Evolutionary conservation across 2,888 invertebrate species (phyloP).

Genomic region (Drosophila hamatofila): DNA sequence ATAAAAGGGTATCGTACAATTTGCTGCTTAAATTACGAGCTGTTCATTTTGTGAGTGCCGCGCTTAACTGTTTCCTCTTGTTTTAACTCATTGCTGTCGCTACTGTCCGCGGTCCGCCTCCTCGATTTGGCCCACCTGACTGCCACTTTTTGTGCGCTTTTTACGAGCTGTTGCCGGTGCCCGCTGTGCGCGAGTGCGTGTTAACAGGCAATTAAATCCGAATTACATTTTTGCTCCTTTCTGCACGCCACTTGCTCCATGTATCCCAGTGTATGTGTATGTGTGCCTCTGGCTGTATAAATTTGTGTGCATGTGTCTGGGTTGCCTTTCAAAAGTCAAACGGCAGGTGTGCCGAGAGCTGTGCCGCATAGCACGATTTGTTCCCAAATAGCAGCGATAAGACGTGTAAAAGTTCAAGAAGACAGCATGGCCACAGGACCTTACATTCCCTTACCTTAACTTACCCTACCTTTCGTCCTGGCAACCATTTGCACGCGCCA

Average conservation of each 20-base stretch:
- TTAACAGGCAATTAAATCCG: constrained; percentile 82
- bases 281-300: constrained; percentile 1
- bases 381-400: constrained; percentile 59
- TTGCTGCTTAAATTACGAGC: constrained; percentile 75
- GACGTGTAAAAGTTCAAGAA: constrained; percentile 67
- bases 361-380: constrained; percentile 62
- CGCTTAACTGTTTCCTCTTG: constrained; percentile 70
- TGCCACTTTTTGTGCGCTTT: constrained; percentile 58
- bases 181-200: constrained; percentile 80
- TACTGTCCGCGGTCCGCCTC: constrained; percentile 14
- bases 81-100: constrained; percentile 63
- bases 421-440: constrained; percentile 44
- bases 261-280: constrained; percentile 16
- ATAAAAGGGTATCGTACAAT: constrained; percentile 45
- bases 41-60: constrained; percentile 74
- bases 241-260: constrained; percentile 55
- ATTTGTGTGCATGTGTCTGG: constrained; percentile 25
- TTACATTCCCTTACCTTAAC: constrained; percentile 2
- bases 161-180: constrained; percentile 75
- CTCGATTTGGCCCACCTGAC: constrained; percentile 27
- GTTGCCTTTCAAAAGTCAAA: constrained; percentile 59
- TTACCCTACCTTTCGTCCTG: neutral
- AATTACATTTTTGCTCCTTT: constrained; percentile 79
- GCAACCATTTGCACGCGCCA: constrained; percentile 78
- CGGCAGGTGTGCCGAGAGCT: constrained; percentile 74